Evolutionary conservation across 2,888 invertebrate genomes (phyloP).

Genomic region (Endomychus coccineus): DNA sequence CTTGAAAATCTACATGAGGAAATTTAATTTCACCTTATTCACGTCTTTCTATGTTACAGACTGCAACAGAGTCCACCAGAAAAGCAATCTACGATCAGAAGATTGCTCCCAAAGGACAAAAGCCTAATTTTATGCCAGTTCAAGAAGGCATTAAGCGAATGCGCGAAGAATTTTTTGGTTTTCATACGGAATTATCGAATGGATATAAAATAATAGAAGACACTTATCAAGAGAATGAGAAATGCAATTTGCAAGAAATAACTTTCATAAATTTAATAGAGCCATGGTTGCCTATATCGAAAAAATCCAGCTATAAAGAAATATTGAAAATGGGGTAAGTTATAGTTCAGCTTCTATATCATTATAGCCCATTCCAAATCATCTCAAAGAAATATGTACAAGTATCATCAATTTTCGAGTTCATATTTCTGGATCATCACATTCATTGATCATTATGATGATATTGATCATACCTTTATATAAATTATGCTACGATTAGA

Average conservation of each 20-base stretch:
- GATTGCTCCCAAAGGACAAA: constrained; percentile 52
- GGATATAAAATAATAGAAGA: constrained; percentile 61
- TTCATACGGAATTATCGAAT: constrained; percentile 59
- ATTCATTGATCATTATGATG: too few species aligned
- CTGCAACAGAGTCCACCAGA: constrained; percentile 54
- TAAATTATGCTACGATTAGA: too few species aligned
- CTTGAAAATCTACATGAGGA: too few species aligned
- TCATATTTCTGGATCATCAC: too few species aligned
- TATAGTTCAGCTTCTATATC: neutral
- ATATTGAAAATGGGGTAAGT: constrained; percentile 50
- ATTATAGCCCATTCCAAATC: too few species aligned
- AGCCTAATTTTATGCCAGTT: constrained; percentile 50
- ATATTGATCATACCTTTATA: too few species aligned
- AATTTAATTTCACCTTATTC: too few species aligned
- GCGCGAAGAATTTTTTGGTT: constrained; percentile 56
- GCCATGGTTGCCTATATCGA: constrained; percentile 50
- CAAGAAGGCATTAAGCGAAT: constrained; percentile 54
- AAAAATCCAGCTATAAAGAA: constrained; percentile 49
- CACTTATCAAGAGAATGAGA: constrained; percentile 60
- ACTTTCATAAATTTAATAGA: constrained; percentile 49
- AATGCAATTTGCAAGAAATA: constrained; percentile 61
- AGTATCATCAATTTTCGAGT: too few species aligned
- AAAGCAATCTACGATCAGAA: constrained; percentile 56
- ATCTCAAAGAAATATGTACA: too few species aligned
- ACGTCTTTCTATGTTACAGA: constrained; percentile 43